A percentile compares a stretch with the other conserved stretches of the same genome.
These are phyloP conservation scores for Rattus rattus DNA, from an alignment of 2,113 vertebrate genomes.

Conservation along the genomic window DNA sequence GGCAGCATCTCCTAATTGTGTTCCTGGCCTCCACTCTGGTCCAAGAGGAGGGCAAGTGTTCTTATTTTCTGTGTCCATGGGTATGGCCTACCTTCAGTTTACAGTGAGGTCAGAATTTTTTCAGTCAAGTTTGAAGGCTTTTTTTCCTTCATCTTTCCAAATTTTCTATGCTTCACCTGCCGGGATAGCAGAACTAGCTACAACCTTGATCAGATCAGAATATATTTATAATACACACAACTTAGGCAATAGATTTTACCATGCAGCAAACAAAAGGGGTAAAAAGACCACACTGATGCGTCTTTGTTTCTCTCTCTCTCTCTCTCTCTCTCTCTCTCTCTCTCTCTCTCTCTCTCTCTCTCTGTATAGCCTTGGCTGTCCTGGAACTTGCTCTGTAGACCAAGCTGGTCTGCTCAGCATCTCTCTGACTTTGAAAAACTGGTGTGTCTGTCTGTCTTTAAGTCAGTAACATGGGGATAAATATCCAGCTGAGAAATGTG, in stretches of 20 bases:
- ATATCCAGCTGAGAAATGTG: neutral
- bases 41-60: neutral
- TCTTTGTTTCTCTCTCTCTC: neutral
- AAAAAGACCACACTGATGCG: neutral
- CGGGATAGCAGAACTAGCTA: neutral
- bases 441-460: neutral
- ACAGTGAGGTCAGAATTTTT: conserved; percentile 67
- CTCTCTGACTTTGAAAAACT: neutral
- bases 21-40: neutral
- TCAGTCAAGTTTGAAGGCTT: conserved; percentile 43
- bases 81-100: conserved; percentile 71
- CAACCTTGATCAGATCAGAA: neutral
- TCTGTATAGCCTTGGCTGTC: neutral
- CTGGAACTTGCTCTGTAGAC: neutral
- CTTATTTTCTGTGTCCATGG: conserved; percentile 48
- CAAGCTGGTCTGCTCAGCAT: neutral
- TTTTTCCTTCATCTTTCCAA: neutral
- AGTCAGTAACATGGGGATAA: neutral
- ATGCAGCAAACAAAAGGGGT: neutral
- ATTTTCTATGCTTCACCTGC: conserved; percentile 29
- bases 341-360: neutral
- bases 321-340: too few species aligned
- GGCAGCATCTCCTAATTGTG: neutral
- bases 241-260: neutral
- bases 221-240: neutral